Evolutionary conservation across 1,140 invertebrate genomes (phyloP).

Genomic region (Drosophila santomea): DNA sequence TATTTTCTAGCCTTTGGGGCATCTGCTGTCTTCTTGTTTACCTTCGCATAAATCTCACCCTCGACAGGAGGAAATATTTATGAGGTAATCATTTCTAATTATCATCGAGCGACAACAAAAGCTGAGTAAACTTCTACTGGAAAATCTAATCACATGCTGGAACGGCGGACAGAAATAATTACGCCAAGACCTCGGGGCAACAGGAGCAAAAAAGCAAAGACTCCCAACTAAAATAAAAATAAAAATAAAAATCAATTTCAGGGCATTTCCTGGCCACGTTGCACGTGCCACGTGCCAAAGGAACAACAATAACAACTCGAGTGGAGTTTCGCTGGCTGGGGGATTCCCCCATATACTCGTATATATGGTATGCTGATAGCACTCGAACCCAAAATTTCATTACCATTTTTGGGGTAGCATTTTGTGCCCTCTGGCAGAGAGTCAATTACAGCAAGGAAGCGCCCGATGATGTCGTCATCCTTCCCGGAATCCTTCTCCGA

Average conservation of each 20-base stretch:
- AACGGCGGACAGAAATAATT: constrained; percentile 63
- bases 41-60: constrained; percentile 42
- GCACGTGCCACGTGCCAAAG: constrained; percentile 69
- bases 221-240: constrained; percentile 66
- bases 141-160: constrained; percentile 58
- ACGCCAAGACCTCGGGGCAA: constrained; percentile 27
- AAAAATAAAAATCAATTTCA: constrained; percentile 79
- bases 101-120: constrained; percentile 61
- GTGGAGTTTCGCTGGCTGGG: constrained; percentile 9
- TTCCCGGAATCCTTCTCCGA: constrained; percentile 15
- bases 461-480: constrained; percentile 52
- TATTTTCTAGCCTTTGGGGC: constrained; percentile 14
- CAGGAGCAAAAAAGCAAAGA: constrained; percentile 11
- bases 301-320: constrained; percentile 49
- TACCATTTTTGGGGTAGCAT: constrained; percentile 20
- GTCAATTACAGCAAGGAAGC: constrained; percentile 69
- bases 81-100: constrained; percentile 77
- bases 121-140: constrained; percentile 45
- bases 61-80: constrained; percentile 63
- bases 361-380: constrained; percentile 29
- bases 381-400: constrained; percentile 69
- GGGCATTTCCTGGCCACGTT: constrained; percentile 50
- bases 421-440: constrained; percentile 59
- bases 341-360: constrained; percentile 32
- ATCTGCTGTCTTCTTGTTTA: constrained; percentile 24